A percentile compares a stretch with the other conserved stretches of the same genome.
Evolutionary conservation across 1,140 invertebrate genomes (phyloP).

Genomic region (Lysiphlebus fabarum): DNA sequence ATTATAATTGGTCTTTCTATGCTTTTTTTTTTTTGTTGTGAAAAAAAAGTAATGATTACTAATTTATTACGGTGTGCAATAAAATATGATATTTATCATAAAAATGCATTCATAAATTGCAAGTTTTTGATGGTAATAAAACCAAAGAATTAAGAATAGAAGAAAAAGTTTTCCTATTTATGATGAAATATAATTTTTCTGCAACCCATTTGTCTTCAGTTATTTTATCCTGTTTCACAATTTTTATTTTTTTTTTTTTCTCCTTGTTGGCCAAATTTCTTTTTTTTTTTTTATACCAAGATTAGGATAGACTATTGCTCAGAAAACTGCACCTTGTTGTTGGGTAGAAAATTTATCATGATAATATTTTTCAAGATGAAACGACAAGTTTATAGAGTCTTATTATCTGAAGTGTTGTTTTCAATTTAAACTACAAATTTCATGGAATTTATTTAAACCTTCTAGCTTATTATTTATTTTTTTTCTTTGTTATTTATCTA

Average conservation of each 20-base stretch:
- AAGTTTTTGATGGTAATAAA: no score
- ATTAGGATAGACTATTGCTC: slow-evolving; percentile 15
- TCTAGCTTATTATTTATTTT: no score
- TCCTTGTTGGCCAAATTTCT: background rate
- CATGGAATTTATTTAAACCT: no score
- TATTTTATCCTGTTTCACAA: slow-evolving; percentile 11
- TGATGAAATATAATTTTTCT: slow-evolving; percentile 10
- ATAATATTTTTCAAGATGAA: slow-evolving; percentile 2
- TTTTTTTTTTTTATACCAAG: background rate
- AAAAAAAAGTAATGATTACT: no score
- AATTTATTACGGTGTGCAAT: no score
- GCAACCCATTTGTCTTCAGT: slow-evolving; percentile 5
- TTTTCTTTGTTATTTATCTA: background rate
- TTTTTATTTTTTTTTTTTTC: slow-evolving; percentile 2
- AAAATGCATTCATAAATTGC: no score
- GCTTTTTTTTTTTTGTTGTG: no score
- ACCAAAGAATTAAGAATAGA: background rate
- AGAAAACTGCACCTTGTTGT: background rate
- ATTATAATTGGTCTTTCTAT: no score
- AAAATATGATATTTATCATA: no score
- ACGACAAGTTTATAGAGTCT: slow-evolving; percentile 10
- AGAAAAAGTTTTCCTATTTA: slow-evolving; percentile 2
- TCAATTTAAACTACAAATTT: slow-evolving; percentile 14
- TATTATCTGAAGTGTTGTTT: slow-evolving; percentile 2
- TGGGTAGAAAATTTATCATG: background rate